Conservation (phyloP, 2,113 vertebrate species). For the Dipodomys merriami region DNA sequence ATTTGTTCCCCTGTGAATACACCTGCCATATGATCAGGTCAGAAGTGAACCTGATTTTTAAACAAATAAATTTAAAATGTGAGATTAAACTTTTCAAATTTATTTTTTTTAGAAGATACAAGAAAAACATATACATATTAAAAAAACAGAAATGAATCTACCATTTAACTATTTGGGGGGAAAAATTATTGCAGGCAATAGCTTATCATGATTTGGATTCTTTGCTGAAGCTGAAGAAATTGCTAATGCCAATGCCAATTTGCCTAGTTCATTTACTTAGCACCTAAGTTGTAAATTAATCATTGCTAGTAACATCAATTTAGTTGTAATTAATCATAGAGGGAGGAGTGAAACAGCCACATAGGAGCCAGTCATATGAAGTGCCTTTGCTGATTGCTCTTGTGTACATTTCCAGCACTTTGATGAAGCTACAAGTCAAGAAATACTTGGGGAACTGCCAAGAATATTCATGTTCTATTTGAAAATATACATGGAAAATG, state of each 20-base stretch:
- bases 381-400: slow-evolving; percentile 85
- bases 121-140: neutral
- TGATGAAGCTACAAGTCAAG: slow-evolving; percentile 80
- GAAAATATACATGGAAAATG: slow-evolving; percentile 51
- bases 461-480: slow-evolving; percentile 59
- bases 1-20: neutral
- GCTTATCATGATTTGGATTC: slow-evolving; percentile 73
- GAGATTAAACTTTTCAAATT: neutral
- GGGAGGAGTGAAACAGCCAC: slow-evolving; percentile 84
- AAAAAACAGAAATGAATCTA: no score
- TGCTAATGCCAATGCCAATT: slow-evolving; percentile 83
- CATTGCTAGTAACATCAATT: slow-evolving; percentile 88
- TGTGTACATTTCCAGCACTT: slow-evolving; percentile 83
- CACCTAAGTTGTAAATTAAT: slow-evolving; percentile 88
- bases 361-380: slow-evolving; percentile 84
- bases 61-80: neutral
- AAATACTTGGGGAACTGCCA: slow-evolving; percentile 63
- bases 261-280: slow-evolving; percentile 87
- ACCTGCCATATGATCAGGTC: neutral
- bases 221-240: slow-evolving; percentile 81
- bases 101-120: slow-evolving; percentile 12
- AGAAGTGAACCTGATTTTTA: neutral
- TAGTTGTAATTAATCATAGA: slow-evolving; percentile 88
- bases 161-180: slow-evolving; percentile 41
- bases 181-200: slow-evolving; percentile 61